A percentile compares a stretch with the other conserved stretches of the same genome.
Evolutionary conservation across 2,113 vertebrate species (phyloP).

Genomic region (Chamaetylas fuelleborni): DNA sequence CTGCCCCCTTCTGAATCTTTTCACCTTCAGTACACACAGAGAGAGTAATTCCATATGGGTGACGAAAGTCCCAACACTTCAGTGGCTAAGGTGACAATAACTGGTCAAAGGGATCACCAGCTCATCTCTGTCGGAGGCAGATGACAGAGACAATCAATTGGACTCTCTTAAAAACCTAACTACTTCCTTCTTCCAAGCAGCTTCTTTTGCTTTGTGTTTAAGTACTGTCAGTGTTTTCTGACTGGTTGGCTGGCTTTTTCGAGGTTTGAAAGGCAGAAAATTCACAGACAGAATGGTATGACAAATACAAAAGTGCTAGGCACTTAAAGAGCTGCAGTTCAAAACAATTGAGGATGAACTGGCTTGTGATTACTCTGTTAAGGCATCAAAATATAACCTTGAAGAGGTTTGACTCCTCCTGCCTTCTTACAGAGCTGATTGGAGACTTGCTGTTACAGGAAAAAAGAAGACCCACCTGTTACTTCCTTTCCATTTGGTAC

Average conservation of each 20-base stretch:
- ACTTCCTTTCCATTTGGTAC: background rate
- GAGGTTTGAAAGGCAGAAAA: background rate
- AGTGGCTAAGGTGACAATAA: background rate
- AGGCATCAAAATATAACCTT: background rate
- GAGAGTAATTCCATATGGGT: background rate
- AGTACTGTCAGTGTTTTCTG: background rate
- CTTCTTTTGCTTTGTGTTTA: slow-evolving; percentile 1
- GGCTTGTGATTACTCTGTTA: background rate
- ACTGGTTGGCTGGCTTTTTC: background rate
- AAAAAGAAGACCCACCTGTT: background rate
- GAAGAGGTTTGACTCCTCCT: background rate
- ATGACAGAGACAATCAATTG: background rate
- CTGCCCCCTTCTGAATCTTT: background rate
- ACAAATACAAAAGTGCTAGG: background rate
- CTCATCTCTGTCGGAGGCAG: background rate
- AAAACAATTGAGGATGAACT: background rate
- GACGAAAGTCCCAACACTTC: background rate
- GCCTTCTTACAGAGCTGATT: background rate
- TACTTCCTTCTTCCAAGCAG: background rate
- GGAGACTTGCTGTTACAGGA: background rate
- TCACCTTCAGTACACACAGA: background rate
- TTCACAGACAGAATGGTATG: background rate
- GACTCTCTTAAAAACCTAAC: background rate
- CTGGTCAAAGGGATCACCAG: background rate
- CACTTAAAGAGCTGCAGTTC: background rate